Conservation (phyloP, 2,113 vertebrate genomes). For the Neoarius graeffei region DNA sequence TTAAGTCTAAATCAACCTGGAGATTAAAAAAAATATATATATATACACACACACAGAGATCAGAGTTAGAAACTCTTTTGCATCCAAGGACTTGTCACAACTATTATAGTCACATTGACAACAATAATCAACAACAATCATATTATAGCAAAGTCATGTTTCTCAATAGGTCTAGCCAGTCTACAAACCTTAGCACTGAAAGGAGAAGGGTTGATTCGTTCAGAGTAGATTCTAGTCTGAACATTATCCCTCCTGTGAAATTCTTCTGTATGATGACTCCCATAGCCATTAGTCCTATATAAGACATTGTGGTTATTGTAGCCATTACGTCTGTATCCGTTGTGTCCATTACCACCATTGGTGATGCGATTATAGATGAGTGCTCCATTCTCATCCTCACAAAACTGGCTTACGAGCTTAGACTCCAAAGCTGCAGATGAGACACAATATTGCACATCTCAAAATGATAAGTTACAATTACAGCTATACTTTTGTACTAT, state of each 20-base stretch:
- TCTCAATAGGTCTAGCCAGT: neutral
- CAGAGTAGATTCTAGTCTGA: constrained; percentile 54
- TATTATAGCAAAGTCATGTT: too few species aligned
- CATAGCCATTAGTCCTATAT: constrained; percentile 30
- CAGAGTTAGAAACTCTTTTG: neutral
- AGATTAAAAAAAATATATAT: neutral
- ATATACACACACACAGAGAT: neutral
- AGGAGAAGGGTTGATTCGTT: constrained; percentile 68
- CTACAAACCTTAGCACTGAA: constrained; percentile 63
- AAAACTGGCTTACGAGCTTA: constrained; percentile 86
- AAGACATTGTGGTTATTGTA: constrained; percentile 19
- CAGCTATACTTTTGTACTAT: neutral
- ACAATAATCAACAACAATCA: neutral
- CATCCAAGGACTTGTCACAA: neutral
- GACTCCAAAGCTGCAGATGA: constrained; percentile 80
- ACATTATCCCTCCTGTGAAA: constrained; percentile 54
- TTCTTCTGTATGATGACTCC: constrained; percentile 54
- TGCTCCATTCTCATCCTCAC: constrained; percentile 86
- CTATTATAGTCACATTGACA: neutral
- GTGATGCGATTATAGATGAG: constrained; percentile 77
- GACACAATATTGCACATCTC: neutral
- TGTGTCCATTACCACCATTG: constrained; percentile 68
- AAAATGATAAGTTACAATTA: neutral
- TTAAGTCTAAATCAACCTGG: constrained; percentile 68
- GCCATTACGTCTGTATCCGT: constrained; percentile 57